Base-by-base conservation (phyloP, 2,888 invertebrate species). In the Chirona hameri region DNA sequence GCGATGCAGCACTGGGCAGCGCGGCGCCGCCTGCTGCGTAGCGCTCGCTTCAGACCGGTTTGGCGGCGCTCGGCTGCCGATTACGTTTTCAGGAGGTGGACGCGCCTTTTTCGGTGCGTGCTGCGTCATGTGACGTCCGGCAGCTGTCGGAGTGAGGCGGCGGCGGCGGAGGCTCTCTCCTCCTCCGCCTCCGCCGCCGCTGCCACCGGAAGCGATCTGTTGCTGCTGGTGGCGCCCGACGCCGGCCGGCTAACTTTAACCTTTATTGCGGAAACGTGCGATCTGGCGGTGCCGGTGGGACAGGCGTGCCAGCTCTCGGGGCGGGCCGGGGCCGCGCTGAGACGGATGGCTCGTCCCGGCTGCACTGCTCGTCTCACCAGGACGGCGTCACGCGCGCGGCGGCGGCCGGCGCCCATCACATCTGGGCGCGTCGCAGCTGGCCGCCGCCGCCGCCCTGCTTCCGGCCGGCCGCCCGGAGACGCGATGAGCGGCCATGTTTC, bases 401-500 rank as follows among this genome's bases (percentile, higher is more conserved):
- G 24, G 60, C 69, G 69, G 27, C 69, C 69, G 60, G 60, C 69
- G 27, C 27, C 69, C 24, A 29, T 27, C 69, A 69, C 69, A 69
- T 69, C 69, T 69, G 69, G 27, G 24, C 27, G 27, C n/a, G 27
- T 27, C 27, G 69, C 69, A 69, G 69, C 69, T 14, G 69, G 69
- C 27, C 69, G 27, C 12, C 27, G n/a, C n/a, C n/a, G 69, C 27
- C 27, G 14, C 69, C 24, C 69, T 4, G 69, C 69, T 69, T 69
- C 69, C 69, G 69, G 69, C 29, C 27, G 27, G n/a, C 24, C 10
- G 21, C 60, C n/a, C n/a, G n/a, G 60, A 12, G 7, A n/a, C 24
- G n/a, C n/a, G 60, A 21, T n/a, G 60, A 39, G 60, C 60, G 60
- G 60, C 69, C 69, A 69, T 69, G 27, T 69, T 69, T 27, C 69